Percentiles rank a stretch among this genome's conserved stretches.
Conservation (phyloP, 2,888 invertebrate species). For the Agrochola circellaris region DNA sequence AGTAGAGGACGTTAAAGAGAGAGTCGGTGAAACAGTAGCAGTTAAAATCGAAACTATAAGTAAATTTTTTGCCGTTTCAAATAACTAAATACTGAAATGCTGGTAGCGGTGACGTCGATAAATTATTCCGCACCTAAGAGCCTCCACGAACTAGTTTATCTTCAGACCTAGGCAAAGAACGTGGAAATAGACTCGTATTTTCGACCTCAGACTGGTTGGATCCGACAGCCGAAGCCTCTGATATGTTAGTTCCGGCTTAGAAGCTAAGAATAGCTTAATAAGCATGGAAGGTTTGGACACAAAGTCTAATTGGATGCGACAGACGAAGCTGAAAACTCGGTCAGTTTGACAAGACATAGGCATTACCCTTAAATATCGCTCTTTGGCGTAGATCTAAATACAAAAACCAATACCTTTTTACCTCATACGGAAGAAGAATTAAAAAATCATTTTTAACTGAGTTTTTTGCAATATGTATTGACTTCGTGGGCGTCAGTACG, state of each 20-base stretch:
- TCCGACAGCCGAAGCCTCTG: background rate
- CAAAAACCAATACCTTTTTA: background rate
- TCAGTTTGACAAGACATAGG: background rate
- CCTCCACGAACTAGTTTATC: no score
- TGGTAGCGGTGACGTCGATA: background rate
- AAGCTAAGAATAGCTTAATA: background rate
- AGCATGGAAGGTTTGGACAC: background rate
- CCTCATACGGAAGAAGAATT: background rate
- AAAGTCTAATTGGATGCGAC: constrained; percentile 2
- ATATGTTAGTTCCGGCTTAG: background rate
- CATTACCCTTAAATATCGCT: background rate
- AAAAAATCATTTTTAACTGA: background rate
- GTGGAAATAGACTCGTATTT: background rate
- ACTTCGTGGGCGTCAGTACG: background rate
- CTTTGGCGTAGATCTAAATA: background rate
- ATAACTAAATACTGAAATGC: background rate
- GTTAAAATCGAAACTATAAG: background rate
- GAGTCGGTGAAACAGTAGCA: background rate
- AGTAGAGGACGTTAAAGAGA: no score
- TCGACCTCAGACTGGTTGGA: background rate
- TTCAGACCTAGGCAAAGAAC: background rate
- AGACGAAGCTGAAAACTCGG: background rate
- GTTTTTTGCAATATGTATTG: constrained; percentile 23
- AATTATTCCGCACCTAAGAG: background rate
- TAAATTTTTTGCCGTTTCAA: no score